Evolutionary conservation across 2,113 vertebrate genomes (phyloP).

Genomic region (Perccottus glenii): DNA sequence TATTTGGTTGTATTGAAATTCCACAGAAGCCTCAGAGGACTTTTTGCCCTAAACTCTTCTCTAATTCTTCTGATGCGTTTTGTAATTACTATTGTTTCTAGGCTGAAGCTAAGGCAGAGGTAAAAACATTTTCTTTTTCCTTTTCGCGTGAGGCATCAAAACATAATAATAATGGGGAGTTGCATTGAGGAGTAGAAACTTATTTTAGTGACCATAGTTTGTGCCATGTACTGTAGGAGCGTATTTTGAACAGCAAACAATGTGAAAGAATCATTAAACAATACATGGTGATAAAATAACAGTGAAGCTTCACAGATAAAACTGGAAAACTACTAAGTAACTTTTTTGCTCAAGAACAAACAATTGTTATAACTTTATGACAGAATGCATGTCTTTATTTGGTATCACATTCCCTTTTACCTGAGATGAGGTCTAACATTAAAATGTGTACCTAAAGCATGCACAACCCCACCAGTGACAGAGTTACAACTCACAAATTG

Average conservation of each 20-base stretch:
- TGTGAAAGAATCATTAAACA: neutral
- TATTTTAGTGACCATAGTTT: slow-evolving; percentile 3
- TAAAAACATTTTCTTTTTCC: slow-evolving; percentile 21
- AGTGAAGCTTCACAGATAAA: too few species aligned
- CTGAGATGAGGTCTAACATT: neutral
- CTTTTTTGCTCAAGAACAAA: too few species aligned
- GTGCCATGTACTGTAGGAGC: neutral
- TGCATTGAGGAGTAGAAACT: slow-evolving; percentile 7
- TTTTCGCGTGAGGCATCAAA: slow-evolving; percentile 32
- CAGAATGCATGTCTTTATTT: too few species aligned
- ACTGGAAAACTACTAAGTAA: too few species aligned
- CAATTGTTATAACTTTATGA: too few species aligned
- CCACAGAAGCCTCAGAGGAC: slow-evolving; percentile 15
- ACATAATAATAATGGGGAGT: slow-evolving; percentile 7
- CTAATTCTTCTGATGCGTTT: slow-evolving; percentile 38
- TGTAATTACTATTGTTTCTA: slow-evolving; percentile 34
- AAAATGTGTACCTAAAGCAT: neutral
- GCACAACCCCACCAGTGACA: slow-evolving; percentile 24
- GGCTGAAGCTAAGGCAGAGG: slow-evolving; percentile 22
- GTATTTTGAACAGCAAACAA: neutral
- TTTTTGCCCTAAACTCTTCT: slow-evolving; percentile 25
- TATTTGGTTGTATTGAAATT: slow-evolving; percentile 40
- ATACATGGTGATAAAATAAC: neutral
- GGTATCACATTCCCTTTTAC: too few species aligned
- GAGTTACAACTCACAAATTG: slow-evolving; percentile 30